These are phyloP conservation scores for Megaceryle maxima DNA, from an alignment of 2,113 vertebrate genomes.

Conservation along the genomic window DNA sequence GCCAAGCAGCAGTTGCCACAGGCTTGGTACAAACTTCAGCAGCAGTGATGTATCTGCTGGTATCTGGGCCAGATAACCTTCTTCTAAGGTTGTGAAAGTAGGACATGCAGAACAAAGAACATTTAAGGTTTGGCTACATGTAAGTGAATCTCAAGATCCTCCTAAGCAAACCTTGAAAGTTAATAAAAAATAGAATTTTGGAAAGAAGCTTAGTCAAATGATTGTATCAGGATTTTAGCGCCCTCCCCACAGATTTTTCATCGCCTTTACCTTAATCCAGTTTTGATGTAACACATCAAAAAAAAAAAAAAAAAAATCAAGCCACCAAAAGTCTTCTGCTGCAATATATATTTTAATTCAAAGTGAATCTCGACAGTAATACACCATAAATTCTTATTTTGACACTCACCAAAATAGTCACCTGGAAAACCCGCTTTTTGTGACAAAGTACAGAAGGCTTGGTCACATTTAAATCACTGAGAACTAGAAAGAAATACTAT, in stretches of 20 bases:
- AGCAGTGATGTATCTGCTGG: neutral
- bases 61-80: neutral
- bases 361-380: slow-evolving; percentile 99
- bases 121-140: neutral
- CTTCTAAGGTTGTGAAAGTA: neutral
- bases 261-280: neutral
- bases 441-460: slow-evolving; percentile 99
- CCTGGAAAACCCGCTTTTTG: slow-evolving; percentile 99
- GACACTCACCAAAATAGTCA: slow-evolving; percentile 99
- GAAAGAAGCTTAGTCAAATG: neutral
- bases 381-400: slow-evolving; percentile 99
- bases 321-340: slow-evolving; percentile 71
- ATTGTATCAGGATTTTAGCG: neutral
- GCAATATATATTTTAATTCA: slow-evolving; percentile 99
- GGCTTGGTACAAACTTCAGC: neutral
- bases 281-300: neutral
- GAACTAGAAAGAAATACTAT: slow-evolving; percentile 99
- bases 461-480: slow-evolving; percentile 99
- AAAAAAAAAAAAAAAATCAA: slow-evolving; percentile 58
- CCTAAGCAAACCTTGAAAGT: neutral
- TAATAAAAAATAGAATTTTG: neutral
- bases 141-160: neutral
- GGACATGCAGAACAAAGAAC: neutral
- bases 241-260: neutral
- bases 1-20: neutral